phyloP scores from a whole-genome alignment of 1,140 invertebrate genomes.

The Brachystomella parvula region DNA sequence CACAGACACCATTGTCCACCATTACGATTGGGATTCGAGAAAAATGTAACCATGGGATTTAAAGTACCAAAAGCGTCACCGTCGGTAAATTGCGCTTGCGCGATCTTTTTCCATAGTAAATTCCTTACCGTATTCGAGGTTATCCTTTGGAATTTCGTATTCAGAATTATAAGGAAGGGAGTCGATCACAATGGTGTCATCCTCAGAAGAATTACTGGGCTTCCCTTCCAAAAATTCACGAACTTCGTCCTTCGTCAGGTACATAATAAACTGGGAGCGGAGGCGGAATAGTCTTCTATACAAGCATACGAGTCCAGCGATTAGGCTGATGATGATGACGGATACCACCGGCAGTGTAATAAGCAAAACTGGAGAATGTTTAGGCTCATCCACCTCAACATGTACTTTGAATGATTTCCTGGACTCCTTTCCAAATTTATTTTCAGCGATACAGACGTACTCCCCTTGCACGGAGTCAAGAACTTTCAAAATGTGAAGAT shows the following conservation, averaged over 20 bases:
- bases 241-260: neutral
- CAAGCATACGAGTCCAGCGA: neutral
- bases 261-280: neutral
- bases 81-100: no score
- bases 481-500: no score
- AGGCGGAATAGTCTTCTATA: neutral
- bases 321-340: neutral
- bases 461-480: no score
- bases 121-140: neutral
- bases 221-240: neutral
- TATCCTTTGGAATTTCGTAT: neutral
- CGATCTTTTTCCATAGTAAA: neutral
- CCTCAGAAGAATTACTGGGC: neutral
- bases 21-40: no score
- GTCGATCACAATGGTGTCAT: neutral
- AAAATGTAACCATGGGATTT: no score
- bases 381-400: no score
- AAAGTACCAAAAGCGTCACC: no score
- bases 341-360: no score
- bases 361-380: no score
- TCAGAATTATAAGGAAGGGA: neutral
- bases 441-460: neutral
- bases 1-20: no score
- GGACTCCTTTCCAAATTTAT: neutral
- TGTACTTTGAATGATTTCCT: neutral